These are phyloP conservation scores for Sparidentex hasta DNA, from an alignment of 2,797 vertebrate species.

Conservation along the genomic window DNA sequence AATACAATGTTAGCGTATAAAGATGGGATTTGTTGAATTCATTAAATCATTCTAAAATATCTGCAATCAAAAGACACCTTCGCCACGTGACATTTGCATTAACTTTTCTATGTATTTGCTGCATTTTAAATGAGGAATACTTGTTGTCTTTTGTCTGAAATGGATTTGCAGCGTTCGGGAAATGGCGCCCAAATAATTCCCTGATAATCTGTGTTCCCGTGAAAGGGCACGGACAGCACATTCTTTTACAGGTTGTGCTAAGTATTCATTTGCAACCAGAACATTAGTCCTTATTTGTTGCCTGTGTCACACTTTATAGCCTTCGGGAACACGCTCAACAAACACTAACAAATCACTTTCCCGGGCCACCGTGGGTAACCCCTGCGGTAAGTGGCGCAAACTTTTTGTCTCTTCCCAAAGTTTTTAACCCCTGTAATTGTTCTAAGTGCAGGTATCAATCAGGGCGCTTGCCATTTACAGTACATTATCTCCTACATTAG, in stretches of 20 bases:
- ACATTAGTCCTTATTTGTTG: constrained; percentile 84
- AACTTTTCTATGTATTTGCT: neutral
- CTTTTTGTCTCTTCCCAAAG: constrained; percentile 81
- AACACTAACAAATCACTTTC: constrained; percentile 84
- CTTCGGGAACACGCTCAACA: constrained; percentile 76
- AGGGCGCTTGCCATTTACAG: constrained; percentile 84
- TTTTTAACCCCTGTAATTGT: constrained; percentile 85
- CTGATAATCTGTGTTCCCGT: constrained; percentile 53
- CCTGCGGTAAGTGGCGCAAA: constrained; percentile 68
- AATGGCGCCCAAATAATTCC: constrained; percentile 51
- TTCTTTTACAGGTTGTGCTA: constrained; percentile 73
- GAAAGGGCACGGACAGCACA: constrained; percentile 65
- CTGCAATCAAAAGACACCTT: neutral
- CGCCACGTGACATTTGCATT: neutral
- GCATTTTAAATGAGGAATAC: constrained; percentile 3
- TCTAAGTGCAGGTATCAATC: constrained; percentile 87
- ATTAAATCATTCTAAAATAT: neutral
- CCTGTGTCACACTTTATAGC: constrained; percentile 79
- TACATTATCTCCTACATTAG: constrained; percentile 87
- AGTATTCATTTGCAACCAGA: constrained; percentile 75
- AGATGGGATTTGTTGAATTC: neutral
- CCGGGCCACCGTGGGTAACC: constrained; percentile 59
- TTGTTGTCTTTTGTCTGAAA: constrained; percentile 31
- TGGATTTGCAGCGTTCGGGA: constrained; percentile 31
- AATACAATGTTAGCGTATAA: neutral